These are phyloP conservation scores for Ephestia elutella DNA, from an alignment of 1,140 invertebrate species.

Conservation along the genomic window DNA sequence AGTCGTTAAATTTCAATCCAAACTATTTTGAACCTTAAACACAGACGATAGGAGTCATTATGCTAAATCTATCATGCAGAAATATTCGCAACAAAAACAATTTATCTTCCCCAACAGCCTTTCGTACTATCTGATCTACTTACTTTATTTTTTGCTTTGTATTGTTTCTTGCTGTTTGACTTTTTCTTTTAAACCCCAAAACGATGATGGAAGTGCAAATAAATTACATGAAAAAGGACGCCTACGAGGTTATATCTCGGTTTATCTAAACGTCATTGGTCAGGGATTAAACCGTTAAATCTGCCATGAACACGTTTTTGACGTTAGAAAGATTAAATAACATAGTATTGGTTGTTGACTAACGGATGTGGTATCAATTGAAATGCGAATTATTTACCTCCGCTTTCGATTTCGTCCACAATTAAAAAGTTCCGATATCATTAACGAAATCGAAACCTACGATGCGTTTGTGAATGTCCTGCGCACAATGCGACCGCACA, in stretches of 20 bases:
- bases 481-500: slow-evolving; percentile 53
- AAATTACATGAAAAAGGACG: slow-evolving; percentile 45
- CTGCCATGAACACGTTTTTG: slow-evolving; percentile 30
- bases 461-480: slow-evolving; percentile 68
- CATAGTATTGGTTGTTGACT: neutral
- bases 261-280: slow-evolving; percentile 50
- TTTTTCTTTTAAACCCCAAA: slow-evolving; percentile 59
- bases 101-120: slow-evolving; percentile 60
- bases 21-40: slow-evolving; percentile 27
- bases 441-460: slow-evolving; percentile 73
- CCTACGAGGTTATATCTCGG: slow-evolving; percentile 29
- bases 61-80: neutral
- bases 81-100: slow-evolving; percentile 47
- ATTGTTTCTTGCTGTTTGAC: slow-evolving; percentile 56
- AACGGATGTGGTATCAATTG: neutral
- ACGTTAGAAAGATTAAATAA: slow-evolving; percentile 33
- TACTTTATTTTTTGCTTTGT: slow-evolving; percentile 53
- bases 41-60: slow-evolving; percentile 6
- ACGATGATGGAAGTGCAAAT: slow-evolving; percentile 48
- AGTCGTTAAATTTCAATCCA: neutral
- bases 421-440: slow-evolving; percentile 66
- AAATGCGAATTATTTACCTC: slow-evolving; percentile 15
- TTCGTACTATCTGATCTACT: slow-evolving; percentile 69
- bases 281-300: slow-evolving; percentile 58
- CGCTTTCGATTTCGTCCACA: slow-evolving; percentile 64